Percentiles rank a stretch among this genome's conserved stretches.
These are phyloP conservation scores for Protomyctophum bolini DNA, from an alignment of 2,113 vertebrate genomes.

Conservation along the genomic window DNA sequence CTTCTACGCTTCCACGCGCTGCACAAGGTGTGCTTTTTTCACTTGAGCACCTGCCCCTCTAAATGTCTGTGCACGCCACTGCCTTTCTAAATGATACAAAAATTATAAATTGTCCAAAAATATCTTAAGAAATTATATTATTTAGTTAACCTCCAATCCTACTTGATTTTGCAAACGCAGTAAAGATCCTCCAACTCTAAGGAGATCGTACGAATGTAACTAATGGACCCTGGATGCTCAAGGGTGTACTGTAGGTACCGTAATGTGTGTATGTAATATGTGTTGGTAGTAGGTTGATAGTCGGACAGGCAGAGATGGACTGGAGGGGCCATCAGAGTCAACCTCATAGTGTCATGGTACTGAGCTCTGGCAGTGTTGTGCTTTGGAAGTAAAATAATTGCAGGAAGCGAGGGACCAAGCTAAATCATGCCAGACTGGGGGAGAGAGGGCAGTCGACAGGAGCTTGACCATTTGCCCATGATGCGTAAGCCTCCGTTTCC, in stretches of 20 bases:
- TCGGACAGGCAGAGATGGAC: constrained; percentile 46
- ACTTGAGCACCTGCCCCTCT: too few relatives aligned
- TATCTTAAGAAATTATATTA: too few relatives aligned
- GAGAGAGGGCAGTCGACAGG: constrained; percentile 64
- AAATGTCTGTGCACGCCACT: too few relatives aligned
- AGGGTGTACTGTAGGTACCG: constrained; percentile 12
- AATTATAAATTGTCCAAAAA: too few relatives aligned
- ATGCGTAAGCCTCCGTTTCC: constrained; percentile 73
- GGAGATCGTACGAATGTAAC: too few relatives aligned
- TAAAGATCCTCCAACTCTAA: too few relatives aligned
- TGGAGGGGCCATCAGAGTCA: constrained; percentile 63
- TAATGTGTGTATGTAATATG: constrained; percentile 29
- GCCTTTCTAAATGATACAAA: too few relatives aligned
- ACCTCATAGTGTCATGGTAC: constrained; percentile 62
- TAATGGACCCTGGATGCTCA: too few relatives aligned
- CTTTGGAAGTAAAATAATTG: constrained; percentile 78
- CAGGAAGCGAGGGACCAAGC: constrained; percentile 71
- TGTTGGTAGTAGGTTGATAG: constrained; percentile 59
- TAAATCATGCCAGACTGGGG: constrained; percentile 74
- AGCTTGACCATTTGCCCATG: constrained; percentile 71
- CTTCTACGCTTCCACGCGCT: too few relatives aligned
- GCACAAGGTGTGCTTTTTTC: too few relatives aligned
- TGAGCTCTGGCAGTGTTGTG: constrained; percentile 64
- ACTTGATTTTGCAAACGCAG: constrained; percentile 19
- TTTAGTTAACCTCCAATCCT: constrained; percentile 34